Evolutionary conservation across 2,888 invertebrate genomes (phyloP).

Genomic region (Xanthostigma xanthostigma): DNA sequence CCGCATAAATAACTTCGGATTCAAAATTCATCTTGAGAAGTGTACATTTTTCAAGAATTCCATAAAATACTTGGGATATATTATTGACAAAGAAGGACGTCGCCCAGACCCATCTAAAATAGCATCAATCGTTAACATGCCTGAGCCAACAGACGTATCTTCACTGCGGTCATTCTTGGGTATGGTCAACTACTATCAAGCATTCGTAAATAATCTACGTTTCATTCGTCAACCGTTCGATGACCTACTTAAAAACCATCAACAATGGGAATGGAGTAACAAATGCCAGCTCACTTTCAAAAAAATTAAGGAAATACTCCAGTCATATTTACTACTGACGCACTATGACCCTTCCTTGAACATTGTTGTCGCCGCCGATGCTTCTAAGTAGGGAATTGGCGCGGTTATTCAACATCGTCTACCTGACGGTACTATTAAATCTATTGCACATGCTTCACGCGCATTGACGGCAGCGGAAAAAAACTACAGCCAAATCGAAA

Average conservation of each 20-base stretch:
- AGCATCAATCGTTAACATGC: slow-evolving; percentile 5
- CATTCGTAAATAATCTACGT: slow-evolving; percentile 5
- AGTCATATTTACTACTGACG: slow-evolving; percentile 2
- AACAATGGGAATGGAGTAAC: slow-evolving; percentile 4
- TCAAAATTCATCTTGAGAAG: slow-evolving; percentile 16
- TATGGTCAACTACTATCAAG: slow-evolving; percentile 8
- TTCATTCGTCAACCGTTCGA: slow-evolving; percentile 6
- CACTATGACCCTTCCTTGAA: slow-evolving; percentile 5
- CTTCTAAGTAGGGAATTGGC: background rate
- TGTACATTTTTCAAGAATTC: slow-evolving; percentile 18
- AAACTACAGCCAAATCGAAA: background rate
- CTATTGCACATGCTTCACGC: background rate
- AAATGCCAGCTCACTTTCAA: slow-evolving; percentile 5
- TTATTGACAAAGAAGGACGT: slow-evolving; percentile 13
- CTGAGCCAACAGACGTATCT: slow-evolving; percentile 3
- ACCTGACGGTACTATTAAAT: background rate
- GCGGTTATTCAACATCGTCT: slow-evolving; percentile 1
- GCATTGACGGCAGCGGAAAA: background rate
- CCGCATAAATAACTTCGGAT: slow-evolving; percentile 12
- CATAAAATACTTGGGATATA: slow-evolving; percentile 17
- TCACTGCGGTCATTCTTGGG: slow-evolving; percentile 6
- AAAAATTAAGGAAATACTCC: slow-evolving; percentile 3
- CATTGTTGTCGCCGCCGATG: slow-evolving; percentile 1
- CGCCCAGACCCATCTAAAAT: slow-evolving; percentile 7
- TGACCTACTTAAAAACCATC: slow-evolving; percentile 3